Percentiles rank a stretch among this genome's conserved stretches.
Conservation (phyloP, 2,888 invertebrate species). For the Lobophora halterata region DNA sequence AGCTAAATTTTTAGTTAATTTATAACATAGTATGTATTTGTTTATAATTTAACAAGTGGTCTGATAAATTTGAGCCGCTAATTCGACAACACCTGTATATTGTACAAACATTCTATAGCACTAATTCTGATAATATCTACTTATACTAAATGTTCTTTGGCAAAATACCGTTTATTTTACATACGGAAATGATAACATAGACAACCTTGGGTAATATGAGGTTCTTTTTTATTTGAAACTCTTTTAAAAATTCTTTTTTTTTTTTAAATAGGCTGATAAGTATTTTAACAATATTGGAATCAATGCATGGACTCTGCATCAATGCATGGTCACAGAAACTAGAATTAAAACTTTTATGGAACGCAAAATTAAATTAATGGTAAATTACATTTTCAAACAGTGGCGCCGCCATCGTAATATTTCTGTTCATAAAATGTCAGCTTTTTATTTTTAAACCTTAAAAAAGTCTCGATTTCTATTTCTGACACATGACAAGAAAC, state of each 20-base stretch:
- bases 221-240: too few relatives aligned
- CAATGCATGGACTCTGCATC: too few relatives aligned
- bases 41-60: background rate
- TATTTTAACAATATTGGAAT: too few relatives aligned
- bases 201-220: slow-evolving; percentile 4
- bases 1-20: slow-evolving; percentile 1
- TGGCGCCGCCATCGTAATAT: slow-evolving; percentile 13
- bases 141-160: slow-evolving; percentile 22
- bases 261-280: too few relatives aligned
- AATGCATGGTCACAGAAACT: too few relatives aligned
- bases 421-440: slow-evolving; percentile 20
- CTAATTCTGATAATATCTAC: slow-evolving; percentile 17
- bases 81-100: slow-evolving; percentile 21
- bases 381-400: background rate
- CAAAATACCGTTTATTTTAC: slow-evolving; percentile 14
- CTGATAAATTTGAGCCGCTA: slow-evolving; percentile 1
- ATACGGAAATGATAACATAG: slow-evolving; percentile 5
- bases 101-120: slow-evolving; percentile 32
- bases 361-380: slow-evolving; percentile 2
- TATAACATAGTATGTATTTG: background rate
- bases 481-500: slow-evolving; percentile 25
- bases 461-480: background rate
- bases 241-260: too few relatives aligned
- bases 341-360: too few relatives aligned
- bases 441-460: background rate